A percentile compares a stretch with the other conserved stretches of the same genome.
phyloP scores from a whole-genome alignment of 53 echinoderm and acorn worm genomes.

The Temnopleurus reevesii region DNA sequence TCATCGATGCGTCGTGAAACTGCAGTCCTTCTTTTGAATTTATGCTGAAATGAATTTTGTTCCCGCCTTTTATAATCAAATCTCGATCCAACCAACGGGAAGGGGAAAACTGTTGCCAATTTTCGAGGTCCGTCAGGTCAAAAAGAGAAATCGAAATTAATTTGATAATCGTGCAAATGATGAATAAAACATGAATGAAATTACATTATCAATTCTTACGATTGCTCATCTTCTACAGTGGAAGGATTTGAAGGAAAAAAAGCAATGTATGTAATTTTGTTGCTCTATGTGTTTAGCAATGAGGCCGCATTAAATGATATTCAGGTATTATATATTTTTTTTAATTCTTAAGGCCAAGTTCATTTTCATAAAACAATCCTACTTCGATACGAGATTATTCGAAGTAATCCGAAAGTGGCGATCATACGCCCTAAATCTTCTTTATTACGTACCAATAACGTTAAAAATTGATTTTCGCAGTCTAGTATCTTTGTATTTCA shows the following conservation, averaged over 20 bases:
- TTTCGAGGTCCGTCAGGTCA: not conserved
- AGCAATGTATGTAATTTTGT: too few relatives aligned
- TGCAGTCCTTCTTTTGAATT: not conserved
- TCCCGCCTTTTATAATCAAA: constrained; percentile 14
- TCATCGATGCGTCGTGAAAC: not conserved
- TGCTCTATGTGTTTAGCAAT: too few relatives aligned
- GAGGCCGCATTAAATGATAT: too few relatives aligned
- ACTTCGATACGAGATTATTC: too few relatives aligned
- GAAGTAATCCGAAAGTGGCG: too few relatives aligned
- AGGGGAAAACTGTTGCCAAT: constrained; percentile 51
- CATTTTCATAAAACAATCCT: too few relatives aligned
- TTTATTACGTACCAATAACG: too few relatives aligned
- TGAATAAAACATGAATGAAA: constrained; percentile 58
- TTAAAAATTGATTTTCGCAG: too few relatives aligned
- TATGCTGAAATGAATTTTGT: not conserved
- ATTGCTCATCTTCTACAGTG: not conserved
- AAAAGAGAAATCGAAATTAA: constrained; percentile 50
- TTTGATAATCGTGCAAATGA: constrained; percentile 43
- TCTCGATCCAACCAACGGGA: constrained; percentile 22
- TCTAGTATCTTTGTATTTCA: too few relatives aligned
- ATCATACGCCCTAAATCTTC: too few relatives aligned
- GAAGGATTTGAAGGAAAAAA: not conserved
- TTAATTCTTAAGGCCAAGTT: too few relatives aligned
- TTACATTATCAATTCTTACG: constrained; percentile 19
- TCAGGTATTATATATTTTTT: too few relatives aligned